phyloP scores from a whole-genome alignment of 2,888 invertebrate species.

The Sphecodes monilicornis region DNA sequence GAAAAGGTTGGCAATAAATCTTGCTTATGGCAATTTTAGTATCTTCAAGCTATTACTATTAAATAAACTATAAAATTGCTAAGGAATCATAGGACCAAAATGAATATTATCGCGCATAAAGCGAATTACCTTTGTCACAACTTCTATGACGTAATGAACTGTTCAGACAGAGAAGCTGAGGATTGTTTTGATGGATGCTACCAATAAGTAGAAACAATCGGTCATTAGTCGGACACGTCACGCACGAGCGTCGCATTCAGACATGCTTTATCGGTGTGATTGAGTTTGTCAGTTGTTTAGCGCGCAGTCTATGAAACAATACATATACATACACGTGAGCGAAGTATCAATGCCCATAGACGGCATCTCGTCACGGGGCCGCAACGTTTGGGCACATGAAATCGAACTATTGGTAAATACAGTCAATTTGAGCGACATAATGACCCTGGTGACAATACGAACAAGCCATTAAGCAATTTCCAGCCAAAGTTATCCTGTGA shows the following conservation, averaged over 20 bases:
- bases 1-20: too few relatives aligned
- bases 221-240: background rate
- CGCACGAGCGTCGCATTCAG: background rate
- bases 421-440: slow-evolving; percentile 73
- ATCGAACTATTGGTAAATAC: slow-evolving; percentile 73
- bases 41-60: too few relatives aligned
- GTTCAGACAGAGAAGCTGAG: background rate
- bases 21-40: too few relatives aligned
- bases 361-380: slow-evolving; percentile 1
- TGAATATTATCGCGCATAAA: too few relatives aligned
- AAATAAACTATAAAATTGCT: too few relatives aligned
- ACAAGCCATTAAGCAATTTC: slow-evolving; percentile 75
- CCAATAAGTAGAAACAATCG: background rate
- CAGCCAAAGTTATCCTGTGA: slow-evolving; percentile 41
- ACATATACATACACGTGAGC: background rate
- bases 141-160: too few relatives aligned
- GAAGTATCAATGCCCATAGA: background rate
- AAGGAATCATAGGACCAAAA: too few relatives aligned
- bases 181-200: background rate
- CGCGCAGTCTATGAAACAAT: background rate
- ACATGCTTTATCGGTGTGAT: background rate
- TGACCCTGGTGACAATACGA: slow-evolving; percentile 65
- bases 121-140: too few relatives aligned
- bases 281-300: background rate
- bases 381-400: slow-evolving; percentile 47